Evolutionary conservation across 2,113 vertebrate species (phyloP).

Genomic region (Oceanites oceanicus): DNA sequence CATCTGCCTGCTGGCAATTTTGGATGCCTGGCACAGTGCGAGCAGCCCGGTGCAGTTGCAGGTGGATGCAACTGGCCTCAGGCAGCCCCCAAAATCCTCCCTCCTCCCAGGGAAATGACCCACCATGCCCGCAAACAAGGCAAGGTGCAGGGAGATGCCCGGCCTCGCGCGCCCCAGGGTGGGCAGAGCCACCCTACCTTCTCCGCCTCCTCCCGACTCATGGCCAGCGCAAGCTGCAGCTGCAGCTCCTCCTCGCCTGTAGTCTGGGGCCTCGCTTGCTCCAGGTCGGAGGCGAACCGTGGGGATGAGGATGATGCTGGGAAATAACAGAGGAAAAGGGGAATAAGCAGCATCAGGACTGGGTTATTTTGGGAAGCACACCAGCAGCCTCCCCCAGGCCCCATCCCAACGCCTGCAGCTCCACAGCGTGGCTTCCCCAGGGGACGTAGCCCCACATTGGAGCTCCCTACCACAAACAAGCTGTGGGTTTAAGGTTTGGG

Average conservation of each 20-base stretch:
- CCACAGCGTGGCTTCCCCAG: background rate
- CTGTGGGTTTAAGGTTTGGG: background rate
- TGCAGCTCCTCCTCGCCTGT: conserved; percentile 94
- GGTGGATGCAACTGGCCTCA: background rate
- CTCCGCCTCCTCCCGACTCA: conserved; percentile 94
- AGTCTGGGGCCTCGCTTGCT: conserved; percentile 89
- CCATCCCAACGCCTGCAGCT: background rate
- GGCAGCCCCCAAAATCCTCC: background rate
- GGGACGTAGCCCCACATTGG: background rate
- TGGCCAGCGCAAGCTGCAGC: conserved; percentile 92
- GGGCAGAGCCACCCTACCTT: conserved; percentile 77
- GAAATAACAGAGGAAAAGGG: background rate
- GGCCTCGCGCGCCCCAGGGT: rapidly evolving
- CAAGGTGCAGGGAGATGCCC: background rate
- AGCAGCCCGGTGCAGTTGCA: background rate
- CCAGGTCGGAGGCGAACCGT: conserved; percentile 84
- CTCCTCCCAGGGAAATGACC: background rate
- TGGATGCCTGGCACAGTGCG: rapidly evolving
- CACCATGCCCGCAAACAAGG: background rate
- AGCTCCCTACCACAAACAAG: background rate
- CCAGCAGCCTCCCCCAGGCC: background rate
- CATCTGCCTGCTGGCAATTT: background rate
- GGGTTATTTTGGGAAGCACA: background rate
- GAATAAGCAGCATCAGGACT: background rate
- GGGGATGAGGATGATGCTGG: conserved; percentile 87